These are phyloP conservation scores for Choristoneura rosaceana DNA, from an alignment of 2,888 invertebrate species.

Conservation along the genomic window DNA sequence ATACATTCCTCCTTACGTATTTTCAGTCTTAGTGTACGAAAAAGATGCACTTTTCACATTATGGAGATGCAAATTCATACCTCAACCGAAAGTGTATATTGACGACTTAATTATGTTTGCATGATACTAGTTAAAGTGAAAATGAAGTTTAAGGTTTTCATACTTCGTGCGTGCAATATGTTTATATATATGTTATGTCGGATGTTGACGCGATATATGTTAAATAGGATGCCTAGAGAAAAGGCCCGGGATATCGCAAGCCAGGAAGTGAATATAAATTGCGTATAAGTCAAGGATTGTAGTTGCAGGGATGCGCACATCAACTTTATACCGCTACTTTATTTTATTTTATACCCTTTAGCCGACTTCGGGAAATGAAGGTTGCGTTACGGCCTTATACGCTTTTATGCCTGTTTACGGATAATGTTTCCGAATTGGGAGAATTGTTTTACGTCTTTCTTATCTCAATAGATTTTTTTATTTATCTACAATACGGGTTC, in stretches of 20 bases:
- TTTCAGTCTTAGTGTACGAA: not conserved
- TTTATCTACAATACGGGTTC: not conserved
- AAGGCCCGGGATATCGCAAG: conserved; percentile 44
- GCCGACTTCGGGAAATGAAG: conserved; percentile 34
- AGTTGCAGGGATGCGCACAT: conserved; percentile 43
- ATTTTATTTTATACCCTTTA: conserved; percentile 39
- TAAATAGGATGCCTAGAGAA: conserved; percentile 45
- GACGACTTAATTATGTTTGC: conserved; percentile 5
- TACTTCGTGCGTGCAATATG: not conserved
- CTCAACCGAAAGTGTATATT: conserved; percentile 4
- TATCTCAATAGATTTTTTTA: conserved; percentile 16
- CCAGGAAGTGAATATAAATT: conserved; percentile 49
- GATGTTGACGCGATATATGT: conserved; percentile 42
- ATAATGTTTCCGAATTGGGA: conserved; percentile 21
- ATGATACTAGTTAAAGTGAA: conserved; percentile 5
- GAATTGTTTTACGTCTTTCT: conserved; percentile 15
- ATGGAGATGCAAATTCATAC: conserved; percentile 2
- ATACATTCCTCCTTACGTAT: not conserved
- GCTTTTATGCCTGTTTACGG: conserved; percentile 22
- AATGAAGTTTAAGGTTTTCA: conserved; percentile 6
- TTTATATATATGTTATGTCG: not conserved
- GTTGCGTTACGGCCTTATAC: conserved; percentile 19
- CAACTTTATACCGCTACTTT: conserved; percentile 29
- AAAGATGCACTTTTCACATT: conserved; percentile 12
- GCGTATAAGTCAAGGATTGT: conserved; percentile 46